Evolutionary conservation across 2,888 invertebrate species (phyloP), one percentile per base, ranked within the genome.

Genomic region (Phalera bucephala): DNA sequence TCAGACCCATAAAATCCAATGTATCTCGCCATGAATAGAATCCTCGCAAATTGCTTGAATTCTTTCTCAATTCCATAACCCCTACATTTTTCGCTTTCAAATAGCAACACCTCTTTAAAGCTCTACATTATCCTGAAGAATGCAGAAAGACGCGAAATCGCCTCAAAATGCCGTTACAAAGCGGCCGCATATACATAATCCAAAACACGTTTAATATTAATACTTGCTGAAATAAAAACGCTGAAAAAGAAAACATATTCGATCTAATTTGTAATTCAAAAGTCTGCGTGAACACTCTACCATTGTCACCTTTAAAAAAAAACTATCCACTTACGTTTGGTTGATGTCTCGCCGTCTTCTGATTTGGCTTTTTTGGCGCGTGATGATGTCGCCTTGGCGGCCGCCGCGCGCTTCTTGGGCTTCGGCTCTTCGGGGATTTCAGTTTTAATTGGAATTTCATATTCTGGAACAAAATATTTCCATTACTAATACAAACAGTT

Each of bases 301-400:
- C 68, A 63, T 46, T 25, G 48, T 37, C 67, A 63, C 67, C 0
- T 6, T 41, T 38, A 39, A 41, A 62, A 56, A 30, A 42, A 62
- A 62, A 61, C 52, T 67, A 67, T 36, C 10, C 49, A 87, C 88
- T 85, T 84, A 88, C 88, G 80, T 83, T 83, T 85, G 0, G 64
- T 52, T 0, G 84, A 74, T 0, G 77, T 45, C 40, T 83, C 82
- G 4, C 71, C 74, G 5, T 30, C 61, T 1, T 72, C 71, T 0
- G 50, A 32, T 29, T 82, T 84, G 0, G 70, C 30, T 34, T 83
- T 84, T 47, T 87, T 87, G 1, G 73, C 59, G 11, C 74, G 72
- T 0, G 86, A 76, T 0, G 80, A 64, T 2, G 70, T 58, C 0
- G 80, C 69, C 29, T 71, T 70, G 0, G 72, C 55, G 0, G 70